phyloP scores from a whole-genome alignment of 37 sponge, comb jelly and placozoan species.

The Cladorhizidae sp. region DNA sequence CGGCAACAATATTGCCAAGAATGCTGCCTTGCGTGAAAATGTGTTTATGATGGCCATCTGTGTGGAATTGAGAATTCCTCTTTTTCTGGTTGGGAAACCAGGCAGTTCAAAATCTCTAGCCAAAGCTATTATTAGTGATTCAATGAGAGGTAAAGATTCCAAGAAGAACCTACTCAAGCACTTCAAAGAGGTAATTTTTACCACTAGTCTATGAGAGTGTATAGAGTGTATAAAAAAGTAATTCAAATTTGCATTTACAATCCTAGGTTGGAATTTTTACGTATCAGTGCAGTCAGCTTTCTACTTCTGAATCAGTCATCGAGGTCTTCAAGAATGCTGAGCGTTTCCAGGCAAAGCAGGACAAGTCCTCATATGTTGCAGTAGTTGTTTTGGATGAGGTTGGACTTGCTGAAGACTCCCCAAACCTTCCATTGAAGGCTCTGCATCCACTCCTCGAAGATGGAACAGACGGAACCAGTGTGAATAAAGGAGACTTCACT shows the following conservation, averaged over 20 bases:
- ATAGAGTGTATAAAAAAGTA: not conserved
- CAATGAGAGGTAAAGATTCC: slow-evolving; percentile 82
- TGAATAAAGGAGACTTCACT: slow-evolving; percentile 29
- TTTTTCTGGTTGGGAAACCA: slow-evolving; percentile 91
- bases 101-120: slow-evolving; percentile 95
- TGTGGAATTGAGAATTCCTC: slow-evolving; percentile 88
- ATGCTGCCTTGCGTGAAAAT: slow-evolving; percentile 91
- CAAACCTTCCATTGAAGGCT: slow-evolving; percentile 88
- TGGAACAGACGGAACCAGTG: slow-evolving; percentile 80
- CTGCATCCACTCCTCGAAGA: slow-evolving; percentile 95
- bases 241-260: not conserved
- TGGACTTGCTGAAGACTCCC: slow-evolving; percentile 96
- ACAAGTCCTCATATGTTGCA: slow-evolving; percentile 64
- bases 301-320: slow-evolving; percentile 84
- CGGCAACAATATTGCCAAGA: slow-evolving; percentile 78
- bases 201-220: not conserved
- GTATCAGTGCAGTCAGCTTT: slow-evolving; percentile 90
- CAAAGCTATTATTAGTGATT: slow-evolving; percentile 72
- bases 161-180: slow-evolving; percentile 44
- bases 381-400: slow-evolving; percentile 94
- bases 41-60: slow-evolving; percentile 96
- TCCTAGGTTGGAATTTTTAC: slow-evolving; percentile 76
- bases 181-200: slow-evolving; percentile 64
- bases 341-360: slow-evolving; percentile 65
- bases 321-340: slow-evolving; percentile 75